Evolutionary conservation across 2,797 vertebrate species (phyloP).

Genomic region (Percopsis omiscomaycus): DNA sequence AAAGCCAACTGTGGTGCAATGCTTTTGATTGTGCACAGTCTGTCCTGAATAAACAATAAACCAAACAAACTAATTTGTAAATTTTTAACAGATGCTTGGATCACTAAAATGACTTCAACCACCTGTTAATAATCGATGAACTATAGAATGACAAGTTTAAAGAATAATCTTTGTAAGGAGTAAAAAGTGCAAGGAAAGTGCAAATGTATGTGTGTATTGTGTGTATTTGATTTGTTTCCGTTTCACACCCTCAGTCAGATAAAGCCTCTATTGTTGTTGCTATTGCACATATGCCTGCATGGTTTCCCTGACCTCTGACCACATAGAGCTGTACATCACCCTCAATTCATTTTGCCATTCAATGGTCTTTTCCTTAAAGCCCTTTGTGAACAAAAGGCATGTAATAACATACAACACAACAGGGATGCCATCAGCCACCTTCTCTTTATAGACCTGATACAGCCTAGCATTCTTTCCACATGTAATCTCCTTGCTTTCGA

Average conservation of each 20-base stretch:
- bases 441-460: not conserved
- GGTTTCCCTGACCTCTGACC: constrained; percentile 37
- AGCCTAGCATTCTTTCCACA: not conserved
- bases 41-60: too few relatives aligned
- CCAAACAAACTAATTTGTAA: too few relatives aligned
- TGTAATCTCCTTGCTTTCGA: not conserved
- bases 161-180: too few relatives aligned
- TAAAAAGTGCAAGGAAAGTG: not conserved
- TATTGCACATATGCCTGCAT: constrained; percentile 18
- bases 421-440: too few relatives aligned
- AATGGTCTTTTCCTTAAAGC: not conserved
- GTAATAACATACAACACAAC: not conserved
- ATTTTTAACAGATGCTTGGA: too few relatives aligned
- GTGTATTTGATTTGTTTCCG: not conserved
- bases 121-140: too few relatives aligned
- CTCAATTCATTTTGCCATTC: too few relatives aligned
- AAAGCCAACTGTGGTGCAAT: too few relatives aligned
- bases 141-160: too few relatives aligned
- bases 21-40: too few relatives aligned
- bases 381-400: not conserved
- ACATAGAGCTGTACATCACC: too few relatives aligned
- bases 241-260: constrained; percentile 3
- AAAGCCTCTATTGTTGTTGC: constrained; percentile 38
- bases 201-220: not conserved
- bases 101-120: too few relatives aligned